Percentiles rank a stretch among this genome's conserved stretches.
phyloP scores from a whole-genome alignment of 2,888 invertebrate species.

The Julus scandinavius region DNA sequence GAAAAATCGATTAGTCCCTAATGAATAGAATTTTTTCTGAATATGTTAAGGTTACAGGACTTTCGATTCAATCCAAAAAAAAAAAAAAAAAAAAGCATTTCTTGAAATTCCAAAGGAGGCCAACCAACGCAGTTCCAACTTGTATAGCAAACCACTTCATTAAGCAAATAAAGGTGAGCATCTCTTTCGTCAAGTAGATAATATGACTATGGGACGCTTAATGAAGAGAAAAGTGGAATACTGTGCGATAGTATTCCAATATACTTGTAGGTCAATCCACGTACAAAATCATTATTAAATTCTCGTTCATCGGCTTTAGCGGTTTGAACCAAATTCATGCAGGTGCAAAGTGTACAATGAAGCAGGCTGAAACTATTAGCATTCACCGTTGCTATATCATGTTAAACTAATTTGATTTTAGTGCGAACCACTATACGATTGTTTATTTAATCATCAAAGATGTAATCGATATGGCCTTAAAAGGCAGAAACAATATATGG shows the following conservation, averaged over 20 bases:
- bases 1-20: constrained; percentile 14
- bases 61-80: background rate
- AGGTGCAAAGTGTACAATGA: background rate
- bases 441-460: too few relatives aligned
- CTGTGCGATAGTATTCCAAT: background rate
- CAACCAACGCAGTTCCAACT: background rate
- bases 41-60: background rate
- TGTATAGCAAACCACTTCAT: background rate
- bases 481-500: too few relatives aligned
- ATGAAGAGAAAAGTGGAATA: background rate
- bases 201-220: background rate
- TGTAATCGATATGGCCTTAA: too few relatives aligned
- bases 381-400: too few relatives aligned
- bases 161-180: constrained; percentile 7
- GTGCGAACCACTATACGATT: too few relatives aligned
- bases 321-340: background rate
- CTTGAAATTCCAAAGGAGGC: background rate
- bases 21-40: constrained; percentile 11
- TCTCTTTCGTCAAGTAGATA: background rate
- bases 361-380: background rate
- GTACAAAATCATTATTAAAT: background rate
- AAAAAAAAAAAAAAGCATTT: background rate
- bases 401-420: too few relatives aligned
- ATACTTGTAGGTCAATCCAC: background rate
- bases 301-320: background rate